Evolutionary conservation across 1,140 invertebrate species (phyloP).

Genomic region (Drosophila ercepeae): DNA sequence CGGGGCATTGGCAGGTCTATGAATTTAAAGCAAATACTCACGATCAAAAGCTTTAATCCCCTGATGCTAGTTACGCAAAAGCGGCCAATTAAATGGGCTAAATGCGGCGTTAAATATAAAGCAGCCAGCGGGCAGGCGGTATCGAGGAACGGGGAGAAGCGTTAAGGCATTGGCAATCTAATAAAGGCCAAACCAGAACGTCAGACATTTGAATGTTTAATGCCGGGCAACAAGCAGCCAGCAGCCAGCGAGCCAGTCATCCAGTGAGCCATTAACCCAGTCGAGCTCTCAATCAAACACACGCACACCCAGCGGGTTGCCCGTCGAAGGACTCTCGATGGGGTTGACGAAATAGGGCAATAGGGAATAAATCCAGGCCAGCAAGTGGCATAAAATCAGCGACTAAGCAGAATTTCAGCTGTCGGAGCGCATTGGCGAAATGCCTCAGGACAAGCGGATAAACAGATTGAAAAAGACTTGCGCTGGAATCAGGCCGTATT

Average conservation of each 20-base stretch:
- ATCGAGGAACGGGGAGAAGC: neutral
- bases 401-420: conserved; percentile 65
- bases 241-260: conserved; percentile 23
- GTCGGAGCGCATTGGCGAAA: conserved; percentile 65
- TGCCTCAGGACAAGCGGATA: conserved; percentile 64
- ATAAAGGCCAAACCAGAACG: conserved; percentile 55
- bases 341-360: conserved; percentile 1
- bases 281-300: conserved; percentile 67
- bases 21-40: conserved; percentile 71
- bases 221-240: conserved; percentile 58
- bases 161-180: conserved; percentile 53
- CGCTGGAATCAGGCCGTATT: conserved; percentile 28
- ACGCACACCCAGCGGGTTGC: conserved; percentile 48
- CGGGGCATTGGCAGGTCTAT: conserved; percentile 28
- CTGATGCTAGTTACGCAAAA: conserved; percentile 68
- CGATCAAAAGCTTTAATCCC: conserved; percentile 77
- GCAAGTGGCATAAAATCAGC: conserved; percentile 72
- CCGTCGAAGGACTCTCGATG: conserved; percentile 12
- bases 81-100: conserved; percentile 74
- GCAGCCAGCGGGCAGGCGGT: conserved; percentile 16
- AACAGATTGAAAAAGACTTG: conserved; percentile 59
- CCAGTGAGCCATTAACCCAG: conserved; percentile 33
- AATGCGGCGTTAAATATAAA: conserved; percentile 72
- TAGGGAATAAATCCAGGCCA: conserved; percentile 39
- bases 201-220: conserved; percentile 70